A percentile compares a stretch with the other conserved stretches of the same genome.
Conservation (phyloP, 2,888 invertebrate species). For the Elysia crispata region DNA sequence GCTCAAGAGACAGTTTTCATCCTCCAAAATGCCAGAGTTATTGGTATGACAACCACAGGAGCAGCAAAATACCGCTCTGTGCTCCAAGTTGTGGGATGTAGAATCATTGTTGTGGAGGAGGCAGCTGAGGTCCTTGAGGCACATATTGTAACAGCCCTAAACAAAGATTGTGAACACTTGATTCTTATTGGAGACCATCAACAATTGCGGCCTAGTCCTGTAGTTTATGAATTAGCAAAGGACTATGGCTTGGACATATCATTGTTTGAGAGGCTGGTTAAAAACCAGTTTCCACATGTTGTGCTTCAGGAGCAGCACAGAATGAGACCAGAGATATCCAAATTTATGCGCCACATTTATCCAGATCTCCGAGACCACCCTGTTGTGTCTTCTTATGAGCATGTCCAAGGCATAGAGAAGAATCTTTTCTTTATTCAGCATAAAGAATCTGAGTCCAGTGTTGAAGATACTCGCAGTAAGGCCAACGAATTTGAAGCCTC, state of each 20-base stretch:
- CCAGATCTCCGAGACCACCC: conserved; percentile 60
- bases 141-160: conserved; percentile 87
- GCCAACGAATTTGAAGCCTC: conserved; percentile 66
- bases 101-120: conserved; percentile 85
- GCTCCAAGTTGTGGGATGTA: conserved; percentile 70
- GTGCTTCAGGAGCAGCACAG: conserved; percentile 81
- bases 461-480: conserved; percentile 60
- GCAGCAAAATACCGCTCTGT: conserved; percentile 69
- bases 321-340: conserved; percentile 69
- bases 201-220: conserved; percentile 86
- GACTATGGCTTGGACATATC: conserved; percentile 86
- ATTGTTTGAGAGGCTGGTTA: conserved; percentile 88
- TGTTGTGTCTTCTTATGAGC: conserved; percentile 52
- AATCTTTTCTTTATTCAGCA: conserved; percentile 65
- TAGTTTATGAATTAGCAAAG: conserved; percentile 83
- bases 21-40: conserved; percentile 59
- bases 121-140: conserved; percentile 90
- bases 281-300: conserved; percentile 82
- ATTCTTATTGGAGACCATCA: conserved; percentile 90
- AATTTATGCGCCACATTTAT: conserved; percentile 63
- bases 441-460: conserved; percentile 50
- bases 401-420: conserved; percentile 57
- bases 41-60: conserved; percentile 76
- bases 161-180: conserved; percentile 85
- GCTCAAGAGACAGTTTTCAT: conserved; percentile 62